A percentile compares a stretch with the other conserved stretches of the same genome.
phyloP scores from a whole-genome alignment of 2,888 invertebrate species.

The Taenaris catops region DNA sequence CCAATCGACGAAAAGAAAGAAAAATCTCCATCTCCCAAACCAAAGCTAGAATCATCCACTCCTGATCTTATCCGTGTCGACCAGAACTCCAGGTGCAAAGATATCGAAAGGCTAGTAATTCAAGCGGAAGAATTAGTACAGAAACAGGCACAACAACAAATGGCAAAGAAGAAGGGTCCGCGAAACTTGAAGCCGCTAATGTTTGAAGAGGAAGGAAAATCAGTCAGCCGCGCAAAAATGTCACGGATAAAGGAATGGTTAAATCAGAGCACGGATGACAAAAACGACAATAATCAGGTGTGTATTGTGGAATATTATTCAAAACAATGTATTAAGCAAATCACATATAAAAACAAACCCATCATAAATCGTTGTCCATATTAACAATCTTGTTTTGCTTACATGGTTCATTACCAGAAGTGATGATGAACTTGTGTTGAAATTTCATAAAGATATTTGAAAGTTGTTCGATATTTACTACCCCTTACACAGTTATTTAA shows the following conservation, averaged over 20 bases:
- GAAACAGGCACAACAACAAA: conserved; percentile 64
- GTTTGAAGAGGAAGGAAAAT: conserved; percentile 72
- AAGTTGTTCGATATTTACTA: no score
- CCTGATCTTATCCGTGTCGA: conserved; percentile 69
- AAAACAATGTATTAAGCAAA: no score
- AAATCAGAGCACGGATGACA: conserved; percentile 72
- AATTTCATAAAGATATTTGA: no score
- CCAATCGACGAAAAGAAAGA: conserved; percentile 55
- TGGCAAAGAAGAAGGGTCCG: conserved; percentile 69
- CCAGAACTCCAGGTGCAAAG: conserved; percentile 76
- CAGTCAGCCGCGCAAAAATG: conserved; percentile 78
- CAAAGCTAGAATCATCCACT: conserved; percentile 57
- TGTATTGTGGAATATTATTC: no score
- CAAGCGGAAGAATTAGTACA: conserved; percentile 90
- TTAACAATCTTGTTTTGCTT: no score
- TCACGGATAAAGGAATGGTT: conserved; percentile 86
- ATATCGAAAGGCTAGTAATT: conserved; percentile 87
- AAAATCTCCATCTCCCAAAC: conserved; percentile 47
- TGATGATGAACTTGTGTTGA: no score
- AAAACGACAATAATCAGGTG: conserved; percentile 64
- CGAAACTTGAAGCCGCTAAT: conserved; percentile 74
- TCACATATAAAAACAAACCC: no score
- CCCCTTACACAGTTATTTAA: no score
- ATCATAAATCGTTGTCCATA: no score
- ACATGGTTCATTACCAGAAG: no score